phyloP scores from a whole-genome alignment of 1,140 invertebrate species.

The Drosophila pectinifera region DNA sequence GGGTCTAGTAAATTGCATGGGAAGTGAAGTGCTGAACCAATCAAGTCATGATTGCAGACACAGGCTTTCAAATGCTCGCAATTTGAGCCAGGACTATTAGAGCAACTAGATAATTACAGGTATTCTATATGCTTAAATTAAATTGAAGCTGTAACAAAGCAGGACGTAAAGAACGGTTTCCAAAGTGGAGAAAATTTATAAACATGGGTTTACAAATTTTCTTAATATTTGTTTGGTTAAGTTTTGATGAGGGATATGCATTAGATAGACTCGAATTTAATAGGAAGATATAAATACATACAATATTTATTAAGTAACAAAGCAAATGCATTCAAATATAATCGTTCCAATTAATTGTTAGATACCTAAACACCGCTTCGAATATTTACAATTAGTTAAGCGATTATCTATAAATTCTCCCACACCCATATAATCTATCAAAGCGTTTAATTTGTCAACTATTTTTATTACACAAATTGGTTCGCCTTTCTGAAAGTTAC shows the following conservation, averaged over 20 bases:
- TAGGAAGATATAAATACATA: no score
- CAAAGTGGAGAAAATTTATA: neutral
- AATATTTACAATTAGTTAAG: slow-evolving; percentile 13
- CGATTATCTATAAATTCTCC: slow-evolving; percentile 10
- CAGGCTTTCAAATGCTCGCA: slow-evolving; percentile 11
- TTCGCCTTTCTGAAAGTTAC: slow-evolving; percentile 31
- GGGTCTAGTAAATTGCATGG: slow-evolving; percentile 28
- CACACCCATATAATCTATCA: neutral
- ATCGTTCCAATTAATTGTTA: neutral
- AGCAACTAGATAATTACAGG: slow-evolving; percentile 16
- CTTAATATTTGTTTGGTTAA: neutral
- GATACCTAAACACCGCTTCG: neutral
- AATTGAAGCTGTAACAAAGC: neutral
- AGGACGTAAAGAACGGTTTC: neutral
- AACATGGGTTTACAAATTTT: neutral
- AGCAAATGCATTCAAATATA: no score
- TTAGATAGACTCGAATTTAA: neutral
- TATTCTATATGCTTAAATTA: slow-evolving; percentile 1
- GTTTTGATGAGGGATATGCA: neutral
- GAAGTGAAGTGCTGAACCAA: slow-evolving; percentile 26
- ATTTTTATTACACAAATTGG: slow-evolving; percentile 48
- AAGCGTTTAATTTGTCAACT: slow-evolving; percentile 26
- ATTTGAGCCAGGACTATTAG: slow-evolving; percentile 13
- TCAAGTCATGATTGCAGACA: slow-evolving; percentile 29
- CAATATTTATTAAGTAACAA: no score